These are phyloP conservation scores for Notocelia uddmanniana DNA, from an alignment of 2,888 invertebrate genomes.

Conservation along the genomic window DNA sequence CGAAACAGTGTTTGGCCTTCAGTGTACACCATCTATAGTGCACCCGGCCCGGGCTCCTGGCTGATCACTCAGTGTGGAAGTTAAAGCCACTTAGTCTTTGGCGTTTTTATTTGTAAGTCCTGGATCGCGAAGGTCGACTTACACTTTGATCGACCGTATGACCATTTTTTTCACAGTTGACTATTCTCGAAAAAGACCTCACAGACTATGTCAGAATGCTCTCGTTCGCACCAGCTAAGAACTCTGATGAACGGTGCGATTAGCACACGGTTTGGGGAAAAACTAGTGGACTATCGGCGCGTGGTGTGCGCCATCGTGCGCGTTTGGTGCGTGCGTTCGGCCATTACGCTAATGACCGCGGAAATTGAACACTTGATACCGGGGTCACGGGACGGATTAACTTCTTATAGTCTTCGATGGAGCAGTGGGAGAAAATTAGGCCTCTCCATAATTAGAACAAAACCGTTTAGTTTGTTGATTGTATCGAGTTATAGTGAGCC, in stretches of 20 bases:
- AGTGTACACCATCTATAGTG: no score
- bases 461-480: no score
- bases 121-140: background rate
- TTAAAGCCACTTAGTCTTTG: background rate
- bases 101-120: background rate
- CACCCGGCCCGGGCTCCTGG: no score
- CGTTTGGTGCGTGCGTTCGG: constrained; percentile 8
- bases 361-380: constrained; percentile 17
- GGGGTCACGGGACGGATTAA: constrained; percentile 5
- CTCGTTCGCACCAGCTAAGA: background rate
- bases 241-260: constrained; percentile 5
- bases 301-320: constrained; percentile 8
- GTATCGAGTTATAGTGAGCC: no score
- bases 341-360: background rate
- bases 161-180: no score
- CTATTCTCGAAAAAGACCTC: background rate
- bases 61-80: background rate
- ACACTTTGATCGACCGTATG: no score
- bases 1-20: background rate
- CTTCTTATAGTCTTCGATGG: background rate
- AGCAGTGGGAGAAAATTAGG: background rate
- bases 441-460: background rate
- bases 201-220: background rate
- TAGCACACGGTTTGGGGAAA: constrained; percentile 14
- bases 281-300: background rate